Base-by-base conservation (phyloP, 2,113 vertebrate species). In the Channa maculata region DNA sequence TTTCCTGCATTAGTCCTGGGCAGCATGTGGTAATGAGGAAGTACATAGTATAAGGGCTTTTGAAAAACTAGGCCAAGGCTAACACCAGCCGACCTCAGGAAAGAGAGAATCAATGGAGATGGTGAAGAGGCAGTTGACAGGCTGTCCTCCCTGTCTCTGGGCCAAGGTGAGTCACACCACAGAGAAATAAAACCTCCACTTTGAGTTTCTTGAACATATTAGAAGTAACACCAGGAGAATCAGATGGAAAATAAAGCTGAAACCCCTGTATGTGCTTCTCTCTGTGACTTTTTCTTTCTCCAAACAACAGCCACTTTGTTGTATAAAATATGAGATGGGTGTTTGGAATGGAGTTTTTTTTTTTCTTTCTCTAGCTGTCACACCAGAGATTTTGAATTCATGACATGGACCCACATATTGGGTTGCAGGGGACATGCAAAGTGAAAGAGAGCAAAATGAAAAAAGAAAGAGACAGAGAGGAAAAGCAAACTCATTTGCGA, bases 401-500 rank as follows among this genome's bases (percentile, higher is more conserved):
- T 82, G 75, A 84, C 83, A 88, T 83, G 66, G 62, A 76, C 46
- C 65, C n/a, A 5, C 60, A 84, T 80, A 90, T 83, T 74, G 74
- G 72, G 59, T 69, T 81, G 71, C 67, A 79, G 83, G 65, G 70
- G 74, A 80, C 65, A 83, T 65, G 71, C 38, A 59, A 71, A 85
- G 72, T 81, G 70, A 84, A 81, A 71, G 43, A 38, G 65, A 82
- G 72, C 71, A 86, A 75, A 50, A 60, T 43, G 9, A 46, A 72
- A 82, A 82, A 72, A n/a, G 38, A 84, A 33, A 45, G 63, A 81
- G 66, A 48, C 8, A 37, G 52, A 63, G 48, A 72, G 64, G 80
- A 69, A 85, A 88, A 84, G 86, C 83, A 88, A 91, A 88, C 79
- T 91, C 78, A 90, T 93, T 93, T 92, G 87, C 87, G 88, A 89